Conservation (phyloP, 2,113 vertebrate genomes). For the Oophaga pumilio region DNA sequence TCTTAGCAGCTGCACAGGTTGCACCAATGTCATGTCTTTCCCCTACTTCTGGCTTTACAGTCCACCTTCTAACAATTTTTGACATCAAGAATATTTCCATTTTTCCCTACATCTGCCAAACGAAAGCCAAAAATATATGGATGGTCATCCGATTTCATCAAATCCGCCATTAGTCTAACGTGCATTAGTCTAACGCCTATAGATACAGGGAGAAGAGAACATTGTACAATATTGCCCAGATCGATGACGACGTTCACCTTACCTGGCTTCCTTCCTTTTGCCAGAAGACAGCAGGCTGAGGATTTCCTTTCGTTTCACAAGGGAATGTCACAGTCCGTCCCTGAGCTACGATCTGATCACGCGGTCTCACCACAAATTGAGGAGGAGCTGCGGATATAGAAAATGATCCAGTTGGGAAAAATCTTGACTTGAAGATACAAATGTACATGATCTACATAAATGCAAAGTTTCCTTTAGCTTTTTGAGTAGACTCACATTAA, state of each 20-base stretch:
- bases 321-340: conserved; percentile 93
- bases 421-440: neutral
- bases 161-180: too few relatives aligned
- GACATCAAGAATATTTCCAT: too few relatives aligned
- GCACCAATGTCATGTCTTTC: too few relatives aligned
- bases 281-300: conserved; percentile 98
- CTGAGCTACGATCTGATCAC: conserved; percentile 97
- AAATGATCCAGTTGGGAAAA: neutral
- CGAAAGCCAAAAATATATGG: too few relatives aligned
- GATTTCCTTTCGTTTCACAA: conserved; percentile 97
- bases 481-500: neutral
- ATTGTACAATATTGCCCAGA: too few relatives aligned
- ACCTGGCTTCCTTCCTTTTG: conserved; percentile 98
- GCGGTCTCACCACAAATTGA: conserved; percentile 95
- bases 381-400: conserved; percentile 81
- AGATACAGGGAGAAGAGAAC: too few relatives aligned
- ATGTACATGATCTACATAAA: neutral
- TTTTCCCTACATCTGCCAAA: too few relatives aligned
- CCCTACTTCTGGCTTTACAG: too few relatives aligned
- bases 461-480: neutral
- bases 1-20: too few relatives aligned
- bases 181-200: too few relatives aligned
- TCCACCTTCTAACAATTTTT: too few relatives aligned
- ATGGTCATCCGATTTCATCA: too few relatives aligned
- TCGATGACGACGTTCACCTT: conserved; percentile 59